Percentiles rank a stretch among this genome's conserved stretches.
Evolutionary conservation across 1,140 invertebrate genomes (phyloP).

Genomic region (Heliothis virescens): DNA sequence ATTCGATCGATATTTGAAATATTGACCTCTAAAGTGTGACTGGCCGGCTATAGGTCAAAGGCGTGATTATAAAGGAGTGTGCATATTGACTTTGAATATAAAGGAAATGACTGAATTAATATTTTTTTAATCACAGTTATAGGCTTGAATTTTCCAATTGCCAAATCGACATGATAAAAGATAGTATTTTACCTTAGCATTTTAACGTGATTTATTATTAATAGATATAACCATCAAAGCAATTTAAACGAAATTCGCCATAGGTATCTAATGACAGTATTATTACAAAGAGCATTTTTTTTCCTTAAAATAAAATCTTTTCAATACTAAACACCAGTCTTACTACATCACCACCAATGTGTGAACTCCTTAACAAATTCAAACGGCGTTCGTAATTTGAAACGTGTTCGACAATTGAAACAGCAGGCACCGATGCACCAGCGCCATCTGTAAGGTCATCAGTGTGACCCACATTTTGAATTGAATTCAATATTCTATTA

Average conservation of each 20-base stretch:
- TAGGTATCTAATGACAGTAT: too few species aligned
- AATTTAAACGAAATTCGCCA: too few species aligned
- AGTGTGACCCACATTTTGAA: conserved; percentile 66
- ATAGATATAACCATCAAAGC: too few species aligned
- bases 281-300: too few species aligned
- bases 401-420: conserved; percentile 80
- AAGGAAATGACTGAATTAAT: neutral
- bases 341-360: neutral
- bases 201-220: too few species aligned
- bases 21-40: conserved; percentile 56
- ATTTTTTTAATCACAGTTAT: neutral
- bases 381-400: conserved; percentile 71
- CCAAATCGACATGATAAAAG: too few species aligned
- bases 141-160: neutral
- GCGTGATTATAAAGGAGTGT: conserved; percentile 55
- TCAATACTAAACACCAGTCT: too few species aligned
- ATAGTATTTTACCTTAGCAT: too few species aligned
- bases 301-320: too few species aligned
- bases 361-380: conserved; percentile 60
- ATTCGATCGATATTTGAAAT: conserved; percentile 52
- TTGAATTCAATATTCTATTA: conserved; percentile 4
- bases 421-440: conserved; percentile 74
- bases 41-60: conserved; percentile 64
- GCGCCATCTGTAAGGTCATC: conserved; percentile 70
- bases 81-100: conserved; percentile 14